Percentiles rank a stretch among this genome's conserved stretches.
Conservation (phyloP, 2,888 invertebrate species). For the Amphimallon solstitiale region DNA sequence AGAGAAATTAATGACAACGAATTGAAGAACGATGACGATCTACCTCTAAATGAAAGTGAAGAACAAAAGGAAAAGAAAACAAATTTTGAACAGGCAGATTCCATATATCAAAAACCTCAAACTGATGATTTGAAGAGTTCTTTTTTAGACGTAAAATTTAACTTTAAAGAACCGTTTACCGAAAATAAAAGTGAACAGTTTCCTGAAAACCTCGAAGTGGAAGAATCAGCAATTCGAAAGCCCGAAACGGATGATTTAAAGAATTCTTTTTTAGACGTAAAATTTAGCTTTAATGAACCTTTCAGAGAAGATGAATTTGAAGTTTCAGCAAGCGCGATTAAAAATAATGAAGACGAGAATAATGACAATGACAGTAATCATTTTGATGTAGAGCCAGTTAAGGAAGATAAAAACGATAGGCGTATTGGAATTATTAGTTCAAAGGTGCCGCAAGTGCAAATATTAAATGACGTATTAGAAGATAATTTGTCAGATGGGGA, state of each 20-base stretch:
- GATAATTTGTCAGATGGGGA: too few species aligned
- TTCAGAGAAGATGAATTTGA: background rate
- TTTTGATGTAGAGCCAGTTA: too few species aligned
- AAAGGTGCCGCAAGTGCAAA: too few species aligned
- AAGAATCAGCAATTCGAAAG: background rate
- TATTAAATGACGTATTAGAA: too few species aligned
- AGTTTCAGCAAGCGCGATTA: background rate
- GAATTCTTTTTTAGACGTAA: background rate
- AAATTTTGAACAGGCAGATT: background rate
- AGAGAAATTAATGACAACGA: background rate
- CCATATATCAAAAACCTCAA: background rate
- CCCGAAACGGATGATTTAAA: background rate
- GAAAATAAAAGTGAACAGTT: background rate
- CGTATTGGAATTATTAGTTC: too few species aligned
- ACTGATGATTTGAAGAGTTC: background rate
- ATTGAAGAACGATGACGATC: too few species aligned
- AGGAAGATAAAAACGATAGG: too few species aligned
- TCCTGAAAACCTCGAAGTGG: background rate
- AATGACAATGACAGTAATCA: too few species aligned
- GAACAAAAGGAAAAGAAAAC: background rate
- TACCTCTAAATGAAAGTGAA: too few species aligned
- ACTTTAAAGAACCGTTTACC: background rate
- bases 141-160: background rate
- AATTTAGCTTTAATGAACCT: background rate
- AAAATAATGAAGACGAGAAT: background rate